Base-by-base conservation (phyloP, 2,888 invertebrate genomes). In the Antheraea yamamai region DNA sequence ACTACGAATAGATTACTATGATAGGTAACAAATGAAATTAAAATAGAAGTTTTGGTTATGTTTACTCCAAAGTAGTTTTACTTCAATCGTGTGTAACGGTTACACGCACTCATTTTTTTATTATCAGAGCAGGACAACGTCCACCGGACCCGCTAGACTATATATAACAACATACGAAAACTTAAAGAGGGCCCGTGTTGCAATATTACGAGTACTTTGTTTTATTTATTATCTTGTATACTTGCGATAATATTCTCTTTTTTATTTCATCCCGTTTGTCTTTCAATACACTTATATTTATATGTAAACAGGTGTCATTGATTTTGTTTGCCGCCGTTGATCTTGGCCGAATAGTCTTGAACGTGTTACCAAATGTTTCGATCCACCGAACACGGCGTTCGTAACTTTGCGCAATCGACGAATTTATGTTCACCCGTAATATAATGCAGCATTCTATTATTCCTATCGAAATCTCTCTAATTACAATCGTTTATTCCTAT, bases 341-440 rank as follows among this genome's bases (percentile, higher is more conserved):
- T 85, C 87, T 87, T 88, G 87, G 84, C 88, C 87, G 82, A 81
- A 78, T 84, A 84, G 75, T 82, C 90, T 89, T 90, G 89, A 88
- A 88, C 82, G 76, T 75, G 79, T 78, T 68, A 79, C 79, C 77
- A 66, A 66, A 66, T 83, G 87, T 83, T 86, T 82, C 85, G 81
- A 84, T 82, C 82, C 81, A 86, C 81, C 84, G 85, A 82, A 78
- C 84, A 83, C 83, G 83, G 81, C 81, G 81, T 79, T 84, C 77
- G 77, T 78, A 77, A 68, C 68, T 76, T 89, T 87, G 83, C 83
- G 81, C 80, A 86, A 89, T 78, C 79, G 76, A 78, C 80, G 81
- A 85, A 87, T 87, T 88, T 87, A 81, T 77, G 88, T 78, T 89
- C 79, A 85, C 91, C 91, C 89, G 84, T 39, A 70, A 16, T 66